Conservation (phyloP, 2,797 vertebrate species). For the Rhincodon typus region DNA sequence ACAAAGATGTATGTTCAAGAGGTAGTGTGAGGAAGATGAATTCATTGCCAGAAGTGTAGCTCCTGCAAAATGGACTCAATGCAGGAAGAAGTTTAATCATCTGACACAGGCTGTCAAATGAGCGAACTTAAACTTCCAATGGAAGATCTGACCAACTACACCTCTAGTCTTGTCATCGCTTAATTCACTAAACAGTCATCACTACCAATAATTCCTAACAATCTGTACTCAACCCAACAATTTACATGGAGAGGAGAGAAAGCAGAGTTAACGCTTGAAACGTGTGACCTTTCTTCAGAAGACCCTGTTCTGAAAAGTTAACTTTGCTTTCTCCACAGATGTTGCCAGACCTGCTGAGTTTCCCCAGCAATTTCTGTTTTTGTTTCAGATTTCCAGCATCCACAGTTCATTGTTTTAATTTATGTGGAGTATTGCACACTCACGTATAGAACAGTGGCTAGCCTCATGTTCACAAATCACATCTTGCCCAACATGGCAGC, state of each 20-base stretch:
- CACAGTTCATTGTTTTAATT: too few species aligned
- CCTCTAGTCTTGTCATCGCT: neutral
- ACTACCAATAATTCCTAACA: neutral
- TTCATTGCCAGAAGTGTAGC: neutral
- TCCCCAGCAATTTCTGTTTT: too few species aligned
- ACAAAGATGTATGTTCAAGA: neutral
- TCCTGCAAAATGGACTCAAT: neutral
- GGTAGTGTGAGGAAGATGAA: neutral
- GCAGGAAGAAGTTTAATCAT: neutral
- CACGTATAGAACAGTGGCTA: neutral
- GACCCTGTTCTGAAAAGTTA: too few species aligned
- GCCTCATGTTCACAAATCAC: neutral
- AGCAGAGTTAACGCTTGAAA: too few species aligned
- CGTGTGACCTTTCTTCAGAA: too few species aligned
- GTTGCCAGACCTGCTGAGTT: too few species aligned
- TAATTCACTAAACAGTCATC: neutral
- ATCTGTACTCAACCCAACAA: neutral
- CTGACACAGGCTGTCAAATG: neutral
- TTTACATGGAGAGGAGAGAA: neutral
- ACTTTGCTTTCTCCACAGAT: too few species aligned
- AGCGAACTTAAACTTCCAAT: neutral
- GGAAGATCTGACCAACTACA: neutral
- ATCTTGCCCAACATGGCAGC: neutral
- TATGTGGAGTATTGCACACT: neutral
- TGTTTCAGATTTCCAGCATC: too few species aligned